phyloP scores from a whole-genome alignment of 1,140 invertebrate genomes.

The Sycophaga agraensis region DNA sequence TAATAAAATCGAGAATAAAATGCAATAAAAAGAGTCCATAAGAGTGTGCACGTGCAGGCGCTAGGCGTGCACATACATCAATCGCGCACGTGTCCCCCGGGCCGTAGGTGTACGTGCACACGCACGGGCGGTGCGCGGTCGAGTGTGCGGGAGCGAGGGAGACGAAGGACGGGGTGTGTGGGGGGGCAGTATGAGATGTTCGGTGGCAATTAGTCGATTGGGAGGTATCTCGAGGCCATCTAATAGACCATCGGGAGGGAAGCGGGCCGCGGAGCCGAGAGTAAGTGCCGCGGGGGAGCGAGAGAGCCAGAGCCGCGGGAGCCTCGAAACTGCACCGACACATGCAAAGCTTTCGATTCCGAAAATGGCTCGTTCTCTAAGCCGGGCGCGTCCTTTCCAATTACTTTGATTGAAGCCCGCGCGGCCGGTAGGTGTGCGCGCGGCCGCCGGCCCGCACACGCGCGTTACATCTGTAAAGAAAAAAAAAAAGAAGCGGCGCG shows the following conservation, averaged over 20 bases:
- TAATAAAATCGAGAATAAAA: no score
- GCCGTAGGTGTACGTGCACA: no score
- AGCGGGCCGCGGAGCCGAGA: neutral
- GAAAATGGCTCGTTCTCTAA: slow-evolving; percentile 28
- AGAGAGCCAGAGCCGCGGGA: neutral
- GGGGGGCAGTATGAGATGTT: slow-evolving; percentile 5
- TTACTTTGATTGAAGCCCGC: slow-evolving; percentile 26
- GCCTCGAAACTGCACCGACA: slow-evolving; percentile 22
- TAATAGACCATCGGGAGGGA: neutral
- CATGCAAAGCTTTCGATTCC: slow-evolving; percentile 30
- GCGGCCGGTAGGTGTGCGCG: neutral
- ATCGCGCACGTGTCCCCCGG: no score
- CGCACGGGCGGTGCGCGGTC: no score
- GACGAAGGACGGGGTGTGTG: no score
- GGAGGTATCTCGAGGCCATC: slow-evolving; percentile 11
- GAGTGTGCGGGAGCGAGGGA: no score
- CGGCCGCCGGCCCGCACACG: neutral
- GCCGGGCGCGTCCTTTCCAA: slow-evolving; percentile 22
- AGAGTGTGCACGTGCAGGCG: no score
- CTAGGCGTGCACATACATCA: no score
- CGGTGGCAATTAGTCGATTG: slow-evolving; percentile 28
- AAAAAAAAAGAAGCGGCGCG: no score
- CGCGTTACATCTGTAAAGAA: no score
- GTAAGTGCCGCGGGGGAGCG: neutral
- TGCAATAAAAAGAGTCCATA: no score